Evolutionary conservation across 37 sponge, comb jelly and placozoan species (phyloP), one percentile per base, ranked within the genome.

Genomic region (Cliona cf. orientalis): DNA sequence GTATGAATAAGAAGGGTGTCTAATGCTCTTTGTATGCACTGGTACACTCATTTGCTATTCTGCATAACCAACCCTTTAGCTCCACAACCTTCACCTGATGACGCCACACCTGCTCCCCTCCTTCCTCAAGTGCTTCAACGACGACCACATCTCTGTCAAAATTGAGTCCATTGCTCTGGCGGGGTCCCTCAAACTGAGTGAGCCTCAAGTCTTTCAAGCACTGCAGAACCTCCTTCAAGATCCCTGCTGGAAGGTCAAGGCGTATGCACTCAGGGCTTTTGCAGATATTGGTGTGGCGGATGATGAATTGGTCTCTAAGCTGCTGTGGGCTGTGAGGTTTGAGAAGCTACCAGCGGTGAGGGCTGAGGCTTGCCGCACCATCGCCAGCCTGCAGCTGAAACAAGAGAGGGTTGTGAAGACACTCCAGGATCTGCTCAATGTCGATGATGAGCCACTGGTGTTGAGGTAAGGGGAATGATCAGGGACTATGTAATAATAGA

Each of bases 41-140:
- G 55, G 14, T 49, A 19, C 11, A 17, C 11, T 49, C 17, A 19
- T 17, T 17, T 49, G 17, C 55, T 17, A 49, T 49, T 17, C 55
- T 49, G 17, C 17, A 61, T 61, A 25, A 25, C 67, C 25, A 5
- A 66, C 1, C 37, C 23, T 43, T 31, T 74, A 91, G 72, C 66
- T 95, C 5, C 57, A 66, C 38, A 69, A 86, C 38, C 77, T 97
- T 37, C n/a, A 76, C 3, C 81, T 97, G 58, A 94, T 97, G 98
- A 97, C 98, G 2, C 71, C 88, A 5, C 78, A 87, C 58, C 60
- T 97, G 49, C 80, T 91, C 34, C 80, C 95, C 22, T 62, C 71
- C 56, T 97, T 92, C 62, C 89, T 97, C 42, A 31, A 82, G 40
- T 95, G 93, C 56, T 92, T 97, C 77, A 68, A 42, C 23, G 95